phyloP scores from a whole-genome alignment of 1,140 invertebrate genomes.

The Drosophila serrata region DNA sequence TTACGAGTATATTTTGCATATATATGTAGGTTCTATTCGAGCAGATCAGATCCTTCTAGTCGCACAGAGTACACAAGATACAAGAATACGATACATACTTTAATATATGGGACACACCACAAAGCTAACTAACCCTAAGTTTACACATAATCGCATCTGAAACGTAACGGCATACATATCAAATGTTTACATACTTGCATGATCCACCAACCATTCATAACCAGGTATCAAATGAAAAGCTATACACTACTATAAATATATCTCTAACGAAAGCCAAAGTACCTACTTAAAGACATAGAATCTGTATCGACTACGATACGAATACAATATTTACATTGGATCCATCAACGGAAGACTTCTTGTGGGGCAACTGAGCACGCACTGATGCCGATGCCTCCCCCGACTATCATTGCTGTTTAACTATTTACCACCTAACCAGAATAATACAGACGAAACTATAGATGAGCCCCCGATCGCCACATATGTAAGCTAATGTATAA shows the following conservation, averaged over 20 bases:
- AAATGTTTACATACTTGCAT: conserved; percentile 70
- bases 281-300: conserved; percentile 76
- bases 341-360: conserved; percentile 52
- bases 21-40: conserved; percentile 48
- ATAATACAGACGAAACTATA: conserved; percentile 22
- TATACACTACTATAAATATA: conserved; percentile 48
- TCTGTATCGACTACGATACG: conserved; percentile 63
- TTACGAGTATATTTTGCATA: conserved; percentile 71
- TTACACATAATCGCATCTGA: conserved; percentile 64
- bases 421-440: conserved; percentile 60
- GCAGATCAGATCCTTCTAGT: conserved; percentile 38
- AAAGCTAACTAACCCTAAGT: conserved; percentile 40
- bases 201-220: conserved; percentile 54
- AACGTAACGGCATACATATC: conserved; percentile 81
- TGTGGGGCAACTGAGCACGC: conserved; percentile 33
- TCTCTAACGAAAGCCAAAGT: conserved; percentile 78
- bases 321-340: conserved; percentile 55
- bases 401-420: conserved; percentile 64
- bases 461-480: conserved; percentile 24
- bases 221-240: conserved; percentile 32
- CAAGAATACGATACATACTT: conserved; percentile 5
- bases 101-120: conserved; percentile 8
- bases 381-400: conserved; percentile 31
- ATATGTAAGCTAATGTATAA: conserved; percentile 56
- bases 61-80: conserved; percentile 33